phyloP scores from a whole-genome alignment of 2,888 invertebrate genomes.

The Syrista parreyssii region DNA sequence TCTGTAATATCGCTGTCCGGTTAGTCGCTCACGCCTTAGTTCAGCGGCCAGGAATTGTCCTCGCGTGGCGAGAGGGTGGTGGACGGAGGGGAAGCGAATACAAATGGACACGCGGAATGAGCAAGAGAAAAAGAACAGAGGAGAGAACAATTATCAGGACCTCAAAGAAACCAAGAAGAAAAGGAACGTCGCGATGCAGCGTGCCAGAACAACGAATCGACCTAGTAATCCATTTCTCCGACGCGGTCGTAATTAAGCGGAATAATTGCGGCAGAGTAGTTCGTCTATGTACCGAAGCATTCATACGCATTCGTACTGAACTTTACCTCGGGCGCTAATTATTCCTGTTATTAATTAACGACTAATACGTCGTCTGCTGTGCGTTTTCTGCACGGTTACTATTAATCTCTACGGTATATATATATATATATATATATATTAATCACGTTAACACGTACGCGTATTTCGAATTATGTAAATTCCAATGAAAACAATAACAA shows the following conservation, averaged over 20 bases:
- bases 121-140: neutral
- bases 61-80: too few species aligned
- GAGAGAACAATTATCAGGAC: neutral
- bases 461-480: neutral
- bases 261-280: neutral
- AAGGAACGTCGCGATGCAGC: neutral
- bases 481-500: neutral
- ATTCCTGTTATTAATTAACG: conserved; percentile 42
- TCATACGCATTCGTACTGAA: conserved; percentile 9
- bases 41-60: too few species aligned
- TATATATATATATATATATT: neutral
- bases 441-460: neutral
- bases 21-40: neutral
- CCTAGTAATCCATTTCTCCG: neutral
- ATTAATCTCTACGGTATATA: neutral
- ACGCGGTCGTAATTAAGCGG: neutral
- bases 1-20: neutral
- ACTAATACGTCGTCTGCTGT: conserved; percentile 31
- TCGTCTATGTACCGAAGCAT: neutral
- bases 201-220: neutral
- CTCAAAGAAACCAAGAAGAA: neutral
- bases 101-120: neutral
- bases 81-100: neutral
- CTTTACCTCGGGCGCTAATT: conserved; percentile 22
- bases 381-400: neutral